These are phyloP conservation scores for Mesorhabditis spiculigera DNA, from an alignment of 2,888 invertebrate genomes.

Conservation along the genomic window DNA sequence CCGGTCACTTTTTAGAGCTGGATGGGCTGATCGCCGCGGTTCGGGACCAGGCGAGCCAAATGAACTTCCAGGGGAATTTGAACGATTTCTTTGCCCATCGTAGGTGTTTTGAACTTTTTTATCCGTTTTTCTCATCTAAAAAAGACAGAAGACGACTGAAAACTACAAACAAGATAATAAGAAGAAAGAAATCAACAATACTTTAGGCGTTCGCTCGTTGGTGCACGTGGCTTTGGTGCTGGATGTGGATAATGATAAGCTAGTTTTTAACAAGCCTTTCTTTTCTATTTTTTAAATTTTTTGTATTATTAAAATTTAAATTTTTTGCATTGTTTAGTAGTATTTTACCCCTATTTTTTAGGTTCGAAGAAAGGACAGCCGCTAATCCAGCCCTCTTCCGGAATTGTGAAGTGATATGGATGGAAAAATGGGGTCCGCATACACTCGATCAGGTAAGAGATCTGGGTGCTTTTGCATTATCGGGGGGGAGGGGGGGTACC, in stretches of 20 bases:
- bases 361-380: slow-evolving; percentile 71
- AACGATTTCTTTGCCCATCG: slow-evolving; percentile 62
- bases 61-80: slow-evolving; percentile 73
- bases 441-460: slow-evolving; percentile 9
- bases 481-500: too few species aligned
- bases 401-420: slow-evolving; percentile 71
- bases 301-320: too few species aligned
- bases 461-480: too few species aligned
- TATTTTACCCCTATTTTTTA: background rate
- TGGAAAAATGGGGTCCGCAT: slow-evolving; percentile 69
- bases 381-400: slow-evolving; percentile 79
- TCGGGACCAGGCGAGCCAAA: slow-evolving; percentile 73
- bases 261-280: background rate
- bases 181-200: too few species aligned
- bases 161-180: too few species aligned
- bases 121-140: too few species aligned
- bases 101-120: slow-evolving; percentile 55
- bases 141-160: too few species aligned
- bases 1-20: slow-evolving; percentile 68
- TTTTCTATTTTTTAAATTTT: too few species aligned
- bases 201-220: slow-evolving; percentile 74
- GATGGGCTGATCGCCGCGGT: slow-evolving; percentile 75
- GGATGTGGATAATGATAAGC: slow-evolving; percentile 66
- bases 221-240: slow-evolving; percentile 77
- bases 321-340: too few species aligned